Evolutionary conservation across 2,797 vertebrate species (phyloP).

Genomic region (Spheniscus humboldti): DNA sequence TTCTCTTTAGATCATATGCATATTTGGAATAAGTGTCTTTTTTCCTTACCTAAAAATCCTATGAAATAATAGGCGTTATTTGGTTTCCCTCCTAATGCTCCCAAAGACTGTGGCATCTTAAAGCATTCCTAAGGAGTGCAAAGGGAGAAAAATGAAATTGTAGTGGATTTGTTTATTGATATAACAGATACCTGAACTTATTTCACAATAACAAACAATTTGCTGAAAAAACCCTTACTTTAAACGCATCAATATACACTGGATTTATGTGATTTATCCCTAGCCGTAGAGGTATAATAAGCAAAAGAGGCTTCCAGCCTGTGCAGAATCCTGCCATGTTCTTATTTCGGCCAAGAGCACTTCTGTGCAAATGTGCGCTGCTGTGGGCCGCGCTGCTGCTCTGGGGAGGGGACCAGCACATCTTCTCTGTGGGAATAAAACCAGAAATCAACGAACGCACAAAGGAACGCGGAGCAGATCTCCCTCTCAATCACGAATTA

Average conservation of each 20-base stretch:
- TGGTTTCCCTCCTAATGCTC: slow-evolving; percentile 88
- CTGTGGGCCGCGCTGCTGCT: slow-evolving; percentile 46
- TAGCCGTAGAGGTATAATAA: slow-evolving; percentile 85
- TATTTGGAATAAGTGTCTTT: slow-evolving; percentile 26
- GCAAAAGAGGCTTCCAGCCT: slow-evolving; percentile 83
- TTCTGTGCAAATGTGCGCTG: slow-evolving; percentile 14
- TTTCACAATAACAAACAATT: background rate
- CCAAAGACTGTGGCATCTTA: slow-evolving; percentile 90
- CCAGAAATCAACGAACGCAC: background rate
- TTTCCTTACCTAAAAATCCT: slow-evolving; percentile 85
- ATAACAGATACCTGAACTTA: background rate
- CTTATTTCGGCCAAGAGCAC: slow-evolving; percentile 47
- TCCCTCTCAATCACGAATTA: background rate
- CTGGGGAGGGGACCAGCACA: slow-evolving; percentile 68
- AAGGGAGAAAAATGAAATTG: slow-evolving; percentile 54
- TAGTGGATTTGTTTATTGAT: slow-evolving; percentile 5
- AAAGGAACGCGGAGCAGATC: background rate
- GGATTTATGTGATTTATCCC: slow-evolving; percentile 89
- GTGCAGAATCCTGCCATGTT: slow-evolving; percentile 36
- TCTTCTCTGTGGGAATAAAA: slow-evolving; percentile 70
- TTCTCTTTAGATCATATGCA: background rate
- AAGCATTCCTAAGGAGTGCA: slow-evolving; percentile 83
- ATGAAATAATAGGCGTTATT: slow-evolving; percentile 92
- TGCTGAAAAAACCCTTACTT: slow-evolving; percentile 66
- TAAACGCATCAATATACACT: slow-evolving; percentile 83